Base-by-base conservation (phyloP, 2,113 vertebrate species). In the Proteles cristata region DNA sequence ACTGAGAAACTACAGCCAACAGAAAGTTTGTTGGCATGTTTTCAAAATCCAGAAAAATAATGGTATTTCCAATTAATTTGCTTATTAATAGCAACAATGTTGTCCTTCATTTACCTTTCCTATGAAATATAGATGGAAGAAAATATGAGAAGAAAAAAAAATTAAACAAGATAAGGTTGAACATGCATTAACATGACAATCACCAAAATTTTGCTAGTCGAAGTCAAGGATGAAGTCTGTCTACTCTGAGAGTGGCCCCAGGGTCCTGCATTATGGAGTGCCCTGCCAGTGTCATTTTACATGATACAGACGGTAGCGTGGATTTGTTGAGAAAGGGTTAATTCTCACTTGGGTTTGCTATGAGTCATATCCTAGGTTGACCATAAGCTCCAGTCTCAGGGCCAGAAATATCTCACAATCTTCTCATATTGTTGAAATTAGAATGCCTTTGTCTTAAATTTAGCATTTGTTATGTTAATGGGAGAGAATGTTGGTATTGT, bases 391-490 rank as follows among this genome's bases (percentile, higher is more conserved):
- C 88, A 17, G 6, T 94, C 73, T 88, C 58, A 79, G 33, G 16
- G 39, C 48, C 53, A 97, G 63, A 95, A 97, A 92, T 92, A 95
- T 71, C 93, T 94, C 66, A 79, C 76, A 95, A 89, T 95, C 88
- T 95, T 96, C 85, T 96, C 86, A 86, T n/a, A 91, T 93, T 87
- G 90, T 93, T 95, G 81, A 96, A 96, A 96, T 97, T 94, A 96
- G 73, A 95, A 94, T 94, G 85, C 31, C 77, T 95, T 96, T 97
- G 81, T 97, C 96, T 97, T 76, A 88, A 91, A 71, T 87, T 91
- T 94, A 96, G 45, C 65, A 63, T 95, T 92, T 97, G 80, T 96
- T 97, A 95, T 93, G 93, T 93, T 97, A 97, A 96, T 96, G 28
- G 45, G 10, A 88, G 85, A 94, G 43, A 48, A 92, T 79, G n/a